Percentiles rank a stretch among this genome's conserved stretches.
Conservation (phyloP, 2,888 invertebrate genomes). For the Monochamus alternatus region DNA sequence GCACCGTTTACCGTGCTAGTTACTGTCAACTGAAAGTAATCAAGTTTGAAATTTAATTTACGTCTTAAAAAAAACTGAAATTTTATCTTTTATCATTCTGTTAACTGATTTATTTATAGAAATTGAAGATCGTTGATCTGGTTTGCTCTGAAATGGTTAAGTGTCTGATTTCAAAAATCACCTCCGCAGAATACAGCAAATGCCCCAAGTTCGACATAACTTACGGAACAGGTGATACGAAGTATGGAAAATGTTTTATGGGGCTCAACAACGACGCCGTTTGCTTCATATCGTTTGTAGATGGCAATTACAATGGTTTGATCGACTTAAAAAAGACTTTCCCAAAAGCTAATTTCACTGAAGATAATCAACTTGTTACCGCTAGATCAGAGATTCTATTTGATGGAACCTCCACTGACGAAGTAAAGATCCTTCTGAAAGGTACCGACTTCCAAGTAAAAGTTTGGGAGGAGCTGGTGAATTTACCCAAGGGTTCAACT, state of each 20-base stretch:
- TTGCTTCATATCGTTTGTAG: conserved; percentile 58
- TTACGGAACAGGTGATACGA: conserved; percentile 54
- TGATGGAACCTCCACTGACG: conserved; percentile 40
- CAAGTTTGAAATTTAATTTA: no score
- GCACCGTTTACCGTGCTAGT: no score
- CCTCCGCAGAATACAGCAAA: conserved; percentile 50
- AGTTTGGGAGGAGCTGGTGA: conserved; percentile 65
- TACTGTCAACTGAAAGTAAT: no score
- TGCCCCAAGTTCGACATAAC: conserved; percentile 54
- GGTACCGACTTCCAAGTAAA: conserved; percentile 65
- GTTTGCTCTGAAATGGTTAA: background rate
- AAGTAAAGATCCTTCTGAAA: conserved; percentile 59
- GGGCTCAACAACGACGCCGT: conserved; percentile 56
- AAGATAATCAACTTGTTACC: conserved; percentile 53
- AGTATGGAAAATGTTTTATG: conserved; percentile 62
- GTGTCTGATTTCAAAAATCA: conserved; percentile 39
- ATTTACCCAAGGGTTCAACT: conserved; percentile 62
- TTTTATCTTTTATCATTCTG: background rate
- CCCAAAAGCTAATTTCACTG: conserved; percentile 58
- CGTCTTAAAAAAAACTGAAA: background rate
- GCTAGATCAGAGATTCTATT: conserved; percentile 41
- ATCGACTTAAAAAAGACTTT: conserved; percentile 57
- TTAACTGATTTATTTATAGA: no score
- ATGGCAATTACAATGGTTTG: conserved; percentile 48
- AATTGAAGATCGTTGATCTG: no score